Percentiles rank a stretch among this genome's conserved stretches.
Evolutionary conservation across 2,797 vertebrate genomes (phyloP).

Genomic region (Cirrhinus mrigala): DNA sequence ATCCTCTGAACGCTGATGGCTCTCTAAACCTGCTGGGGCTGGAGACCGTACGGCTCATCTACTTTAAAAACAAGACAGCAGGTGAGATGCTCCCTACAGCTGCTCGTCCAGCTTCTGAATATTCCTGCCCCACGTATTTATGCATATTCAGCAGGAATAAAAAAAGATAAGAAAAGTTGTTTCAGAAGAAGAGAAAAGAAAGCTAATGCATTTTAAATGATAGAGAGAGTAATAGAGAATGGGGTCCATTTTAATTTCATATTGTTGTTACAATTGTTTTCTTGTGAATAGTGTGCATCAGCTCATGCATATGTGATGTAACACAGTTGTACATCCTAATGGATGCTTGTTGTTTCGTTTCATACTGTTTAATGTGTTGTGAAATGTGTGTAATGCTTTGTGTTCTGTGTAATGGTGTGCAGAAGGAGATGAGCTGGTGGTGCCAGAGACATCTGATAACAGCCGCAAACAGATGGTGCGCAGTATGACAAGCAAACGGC

Average conservation of each 20-base stretch:
- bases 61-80: conserved; percentile 99
- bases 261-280: too few relatives aligned
- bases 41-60: conserved; percentile 95
- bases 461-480: conserved; percentile 99
- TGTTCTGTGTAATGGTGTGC: conserved; percentile 58
- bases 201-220: background rate
- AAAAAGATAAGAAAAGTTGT: background rate
- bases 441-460: conserved; percentile 97
- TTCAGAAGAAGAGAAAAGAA: background rate
- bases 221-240: background rate
- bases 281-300: background rate
- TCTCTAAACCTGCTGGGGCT: conserved; percentile 95
- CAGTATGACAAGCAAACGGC: conserved; percentile 95
- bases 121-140: background rate
- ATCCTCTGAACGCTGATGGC: conserved; percentile 94
- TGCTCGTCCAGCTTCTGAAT: background rate
- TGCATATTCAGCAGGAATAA: background rate
- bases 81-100: conserved; percentile 79
- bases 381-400: conserved; percentile 22
- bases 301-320: background rate
- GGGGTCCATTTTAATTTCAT: background rate
- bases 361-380: conserved; percentile 24
- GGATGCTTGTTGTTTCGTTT: background rate
- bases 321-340: background rate
- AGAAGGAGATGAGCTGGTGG: conserved; percentile 98